Base-by-base conservation (phyloP, 2,797 vertebrate genomes). In the Iguana delicatissima region DNA sequence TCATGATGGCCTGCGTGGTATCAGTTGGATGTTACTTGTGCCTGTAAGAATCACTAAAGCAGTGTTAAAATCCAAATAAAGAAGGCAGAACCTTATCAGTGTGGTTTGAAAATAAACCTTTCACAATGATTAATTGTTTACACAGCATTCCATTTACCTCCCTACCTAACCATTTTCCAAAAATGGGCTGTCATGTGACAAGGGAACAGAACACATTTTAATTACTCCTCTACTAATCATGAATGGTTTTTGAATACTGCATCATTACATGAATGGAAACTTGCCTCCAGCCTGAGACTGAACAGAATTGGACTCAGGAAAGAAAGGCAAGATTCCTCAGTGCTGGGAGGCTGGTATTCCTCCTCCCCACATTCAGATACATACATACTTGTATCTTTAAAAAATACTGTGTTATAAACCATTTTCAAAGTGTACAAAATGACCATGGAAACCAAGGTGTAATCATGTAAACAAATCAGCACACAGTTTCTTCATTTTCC, bases 401-500 rank as follows among this genome's bases (percentile, higher is more conserved):
- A 92, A 96, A 94, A 96, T 29, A 93, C 90, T 93, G 93, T 67
- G 50, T 79, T 88, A 87, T 57, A 94, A 93, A 93, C 85, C 93
- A 91, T 91, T 89, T 89, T n/a, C 80, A 73, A 77, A 93, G 89
- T 94, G 94, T 93, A 94, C 92, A 88, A 67, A 93, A 94, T 10
- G 64, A 80, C 1, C 50, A 93, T 93, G 93, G 95, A 90, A 96
- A 95, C 94, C 85, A 95, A 94, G 91, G 42, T 91, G 89, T 95
- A 88, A 13, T 38, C 42, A 90, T 92, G 94, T 96, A 96, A 97
- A 97, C 96, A 95, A 38, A 83, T 89, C 88, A 86, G 95, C 94
- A 93, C 81, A 95, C 1, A 86, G 93, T 86, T 96, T 96, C 97
- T 97, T 97, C 96, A 96, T 96, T 93, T 96, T 95, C 92, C 95